phyloP scores from a whole-genome alignment of 2,113 vertebrate species.

The Diadophis punctatus region DNA sequence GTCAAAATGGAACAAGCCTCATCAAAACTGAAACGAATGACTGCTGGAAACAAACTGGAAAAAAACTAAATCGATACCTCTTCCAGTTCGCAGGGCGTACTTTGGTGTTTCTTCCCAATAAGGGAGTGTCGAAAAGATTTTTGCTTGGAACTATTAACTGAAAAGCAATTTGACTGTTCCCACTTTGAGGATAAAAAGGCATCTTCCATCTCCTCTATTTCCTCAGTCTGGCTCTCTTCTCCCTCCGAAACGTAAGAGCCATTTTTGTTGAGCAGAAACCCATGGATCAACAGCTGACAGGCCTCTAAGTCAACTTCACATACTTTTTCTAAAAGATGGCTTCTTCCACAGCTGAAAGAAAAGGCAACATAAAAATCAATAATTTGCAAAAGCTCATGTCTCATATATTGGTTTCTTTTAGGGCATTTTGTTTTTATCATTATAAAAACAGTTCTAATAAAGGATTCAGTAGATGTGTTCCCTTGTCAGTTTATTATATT shows the following conservation, averaged over 20 bases:
- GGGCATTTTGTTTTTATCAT: slow-evolving; percentile 11
- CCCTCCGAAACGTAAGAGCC: slow-evolving; percentile 58
- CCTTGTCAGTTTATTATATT: not conserved
- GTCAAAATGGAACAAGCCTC: slow-evolving; percentile 21
- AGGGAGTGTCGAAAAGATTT: slow-evolving; percentile 54
- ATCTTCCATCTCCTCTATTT: slow-evolving; percentile 34
- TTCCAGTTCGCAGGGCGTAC: slow-evolving; percentile 69
- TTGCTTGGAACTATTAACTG: slow-evolving; percentile 59
- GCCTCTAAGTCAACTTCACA: slow-evolving; percentile 88
- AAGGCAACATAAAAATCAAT: slow-evolving; percentile 60
- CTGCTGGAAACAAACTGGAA: not conserved
- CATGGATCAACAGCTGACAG: slow-evolving; percentile 78
- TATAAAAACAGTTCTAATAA: slow-evolving; percentile 16
- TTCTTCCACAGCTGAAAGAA: slow-evolving; percentile 70
- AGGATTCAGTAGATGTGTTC: not conserved
- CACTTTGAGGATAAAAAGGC: slow-evolving; percentile 38
- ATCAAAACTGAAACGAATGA: slow-evolving; percentile 33
- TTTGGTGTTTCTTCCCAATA: slow-evolving; percentile 60
- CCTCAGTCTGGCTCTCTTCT: slow-evolving; percentile 60
- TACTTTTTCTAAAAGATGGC: slow-evolving; percentile 76
- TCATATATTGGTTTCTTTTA: slow-evolving; percentile 36
- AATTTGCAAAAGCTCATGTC: slow-evolving; percentile 48
- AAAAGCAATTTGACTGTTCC: slow-evolving; percentile 67
- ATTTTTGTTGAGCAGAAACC: slow-evolving; percentile 71
- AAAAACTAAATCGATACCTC: slow-evolving; percentile 72